These are phyloP conservation scores for Pomacea canaliculata DNA, from an alignment of 2,888 invertebrate species.

Conservation along the genomic window DNA sequence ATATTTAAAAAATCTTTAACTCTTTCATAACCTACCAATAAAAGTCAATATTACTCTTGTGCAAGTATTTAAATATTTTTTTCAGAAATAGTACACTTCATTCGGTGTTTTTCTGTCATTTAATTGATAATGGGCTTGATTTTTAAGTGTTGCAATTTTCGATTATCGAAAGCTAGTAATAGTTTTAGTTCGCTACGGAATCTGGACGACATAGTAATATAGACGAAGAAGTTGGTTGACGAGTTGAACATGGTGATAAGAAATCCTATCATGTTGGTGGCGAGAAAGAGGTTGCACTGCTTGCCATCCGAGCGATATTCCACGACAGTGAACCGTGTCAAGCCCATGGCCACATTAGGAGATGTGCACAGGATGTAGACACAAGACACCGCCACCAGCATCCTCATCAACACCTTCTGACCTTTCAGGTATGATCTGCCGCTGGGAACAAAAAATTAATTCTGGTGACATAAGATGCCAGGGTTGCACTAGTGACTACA, in stretches of 20 bases:
- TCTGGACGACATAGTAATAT: slow-evolving; percentile 15
- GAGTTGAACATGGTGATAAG: slow-evolving; percentile 17
- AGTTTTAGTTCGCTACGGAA: slow-evolving; percentile 9
- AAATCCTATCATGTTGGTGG: background rate
- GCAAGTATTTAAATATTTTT: too few species aligned
- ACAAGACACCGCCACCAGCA: slow-evolving; percentile 16
- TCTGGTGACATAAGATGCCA: too few species aligned
- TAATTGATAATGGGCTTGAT: too few species aligned
- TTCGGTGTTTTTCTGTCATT: too few species aligned
- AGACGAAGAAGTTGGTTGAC: slow-evolving; percentile 22
- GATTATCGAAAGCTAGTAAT: too few species aligned
- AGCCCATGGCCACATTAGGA: slow-evolving; percentile 1
- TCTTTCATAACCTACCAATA: too few species aligned
- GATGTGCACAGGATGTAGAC: slow-evolving; percentile 15
- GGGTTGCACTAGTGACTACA: too few species aligned
- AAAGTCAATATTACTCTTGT: too few species aligned
- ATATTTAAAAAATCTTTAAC: too few species aligned
- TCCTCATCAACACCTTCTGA: slow-evolving; percentile 15
- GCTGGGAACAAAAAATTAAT: too few species aligned
- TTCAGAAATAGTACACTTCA: too few species aligned
- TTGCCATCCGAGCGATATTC: slow-evolving; percentile 6
- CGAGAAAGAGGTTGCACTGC: slow-evolving; percentile 11
- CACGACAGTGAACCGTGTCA: background rate
- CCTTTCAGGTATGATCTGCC: background rate
- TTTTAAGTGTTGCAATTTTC: too few species aligned